A percentile compares a stretch with the other conserved stretches of the same genome.
Conservation (phyloP, 2,797 vertebrate genomes). For the Chlorospingus flavigularis region DNA sequence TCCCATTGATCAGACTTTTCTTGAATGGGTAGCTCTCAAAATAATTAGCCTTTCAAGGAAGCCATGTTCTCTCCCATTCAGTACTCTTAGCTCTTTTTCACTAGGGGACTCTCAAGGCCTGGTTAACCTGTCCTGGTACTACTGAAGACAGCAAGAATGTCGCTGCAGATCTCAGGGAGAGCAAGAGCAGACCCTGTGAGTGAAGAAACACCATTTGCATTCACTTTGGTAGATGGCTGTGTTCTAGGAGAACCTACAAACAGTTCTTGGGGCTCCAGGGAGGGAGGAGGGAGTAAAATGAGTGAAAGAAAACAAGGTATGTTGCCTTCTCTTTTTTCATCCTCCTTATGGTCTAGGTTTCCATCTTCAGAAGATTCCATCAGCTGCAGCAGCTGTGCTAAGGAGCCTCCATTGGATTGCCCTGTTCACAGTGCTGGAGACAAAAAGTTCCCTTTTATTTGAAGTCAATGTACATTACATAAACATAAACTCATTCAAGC, state of each 20-base stretch:
- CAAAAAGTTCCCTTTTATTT: not conserved
- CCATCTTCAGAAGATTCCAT: not conserved
- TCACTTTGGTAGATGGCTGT: not conserved
- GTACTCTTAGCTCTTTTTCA: not conserved
- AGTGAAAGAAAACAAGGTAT: not conserved
- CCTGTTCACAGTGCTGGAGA: not conserved
- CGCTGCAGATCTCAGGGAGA: not conserved
- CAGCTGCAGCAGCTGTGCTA: not conserved
- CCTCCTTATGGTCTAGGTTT: not conserved
- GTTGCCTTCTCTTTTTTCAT: not conserved
- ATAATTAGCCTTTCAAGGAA: constrained; percentile 12
- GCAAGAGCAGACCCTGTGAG: not conserved
- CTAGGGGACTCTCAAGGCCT: not conserved
- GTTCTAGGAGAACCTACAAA: not conserved
- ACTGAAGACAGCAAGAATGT: not conserved
- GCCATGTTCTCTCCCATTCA: not conserved
- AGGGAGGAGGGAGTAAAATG: not conserved
- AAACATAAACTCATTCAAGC: not conserved
- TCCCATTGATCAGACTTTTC: not conserved
- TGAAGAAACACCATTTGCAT: not conserved
- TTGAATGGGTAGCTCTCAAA: not conserved
- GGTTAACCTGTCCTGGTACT: not conserved
- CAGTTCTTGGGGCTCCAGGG: not conserved
- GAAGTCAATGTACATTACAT: not conserved
- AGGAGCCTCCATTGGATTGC: not conserved